Evolutionary conservation across 2,797 vertebrate genomes (phyloP).

Genomic region (Urophycis tenuis): DNA sequence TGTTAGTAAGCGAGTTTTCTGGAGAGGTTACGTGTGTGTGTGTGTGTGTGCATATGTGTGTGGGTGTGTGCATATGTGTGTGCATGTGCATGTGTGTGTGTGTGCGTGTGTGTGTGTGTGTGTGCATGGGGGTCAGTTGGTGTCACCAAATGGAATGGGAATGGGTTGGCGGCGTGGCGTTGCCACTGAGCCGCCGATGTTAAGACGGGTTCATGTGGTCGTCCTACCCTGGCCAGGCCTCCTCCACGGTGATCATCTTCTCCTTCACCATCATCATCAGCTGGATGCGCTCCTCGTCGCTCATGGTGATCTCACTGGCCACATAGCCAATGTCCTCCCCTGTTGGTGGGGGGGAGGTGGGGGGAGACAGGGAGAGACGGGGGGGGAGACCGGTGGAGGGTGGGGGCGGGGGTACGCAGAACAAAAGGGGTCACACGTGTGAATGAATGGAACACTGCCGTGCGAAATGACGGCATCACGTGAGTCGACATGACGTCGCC

Average conservation of each 20-base stretch:
- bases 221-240: constrained; percentile 93
- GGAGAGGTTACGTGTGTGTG: not conserved
- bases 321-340: constrained; percentile 95
- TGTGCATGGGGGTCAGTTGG: not conserved
- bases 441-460: not conserved
- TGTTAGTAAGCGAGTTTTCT: constrained; percentile 65
- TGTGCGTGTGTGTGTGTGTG: not conserved
- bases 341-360: constrained; percentile 37
- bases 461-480: not conserved
- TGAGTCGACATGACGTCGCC: too few species aligned
- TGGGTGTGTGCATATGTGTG: not conserved
- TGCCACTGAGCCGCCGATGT: not conserved
- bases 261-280: constrained; percentile 99
- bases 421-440: not conserved
- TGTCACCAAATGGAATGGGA: not conserved
- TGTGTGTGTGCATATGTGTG: not conserved
- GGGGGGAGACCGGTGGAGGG: too few species aligned
- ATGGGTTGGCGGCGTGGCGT: not conserved
- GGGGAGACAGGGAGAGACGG: too few species aligned
- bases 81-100: too few species aligned
- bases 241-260: constrained; percentile 98
- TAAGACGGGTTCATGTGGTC: not conserved
- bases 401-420: not conserved
- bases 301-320: constrained; percentile 98
- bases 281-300: constrained; percentile 95